Percentiles rank a stretch among this genome's conserved stretches.
Evolutionary conservation across 2,888 invertebrate genomes (phyloP).

Genomic region (Marasmarcha lunaedactyla): DNA sequence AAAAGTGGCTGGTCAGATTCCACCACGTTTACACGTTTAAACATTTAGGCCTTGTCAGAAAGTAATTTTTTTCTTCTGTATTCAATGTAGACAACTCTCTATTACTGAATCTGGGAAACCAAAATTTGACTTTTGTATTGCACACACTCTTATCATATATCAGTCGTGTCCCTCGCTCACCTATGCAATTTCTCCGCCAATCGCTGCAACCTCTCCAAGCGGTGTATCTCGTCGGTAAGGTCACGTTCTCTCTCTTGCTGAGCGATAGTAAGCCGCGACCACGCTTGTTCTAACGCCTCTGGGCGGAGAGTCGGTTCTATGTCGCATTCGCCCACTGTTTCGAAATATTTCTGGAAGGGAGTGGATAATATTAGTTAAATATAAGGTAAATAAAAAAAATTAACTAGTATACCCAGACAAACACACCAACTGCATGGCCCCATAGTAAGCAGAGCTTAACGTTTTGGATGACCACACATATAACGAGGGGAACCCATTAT

Average conservation of each 20-base stretch:
- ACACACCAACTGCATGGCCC: no score
- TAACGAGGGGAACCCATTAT: neutral
- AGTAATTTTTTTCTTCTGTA: no score
- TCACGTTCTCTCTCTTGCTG: slow-evolving; percentile 93
- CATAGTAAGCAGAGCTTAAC: neutral
- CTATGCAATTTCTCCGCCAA: slow-evolving; percentile 92
- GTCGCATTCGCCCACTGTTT: slow-evolving; percentile 88
- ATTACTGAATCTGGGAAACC: no score
- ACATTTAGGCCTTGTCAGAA: no score
- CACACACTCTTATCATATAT: no score
- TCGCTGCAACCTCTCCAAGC: slow-evolving; percentile 91
- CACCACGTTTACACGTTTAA: no score
- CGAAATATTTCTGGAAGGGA: slow-evolving; percentile 85
- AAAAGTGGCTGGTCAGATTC: no score
- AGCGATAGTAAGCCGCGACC: slow-evolving; percentile 88
- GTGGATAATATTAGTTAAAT: no score
- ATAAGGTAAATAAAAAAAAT: no score
- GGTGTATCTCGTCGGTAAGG: slow-evolving; percentile 90
- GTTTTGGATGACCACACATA: neutral
- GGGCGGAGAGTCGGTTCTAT: slow-evolving; percentile 89
- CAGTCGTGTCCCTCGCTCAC: slow-evolving; percentile 25
- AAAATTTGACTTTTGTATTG: no score
- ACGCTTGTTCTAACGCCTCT: slow-evolving; percentile 87
- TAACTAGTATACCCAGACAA: no score
- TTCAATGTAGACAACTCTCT: no score